phyloP scores from a whole-genome alignment of 2,113 vertebrate genomes.

The Craseonycteris thonglongyai region DNA sequence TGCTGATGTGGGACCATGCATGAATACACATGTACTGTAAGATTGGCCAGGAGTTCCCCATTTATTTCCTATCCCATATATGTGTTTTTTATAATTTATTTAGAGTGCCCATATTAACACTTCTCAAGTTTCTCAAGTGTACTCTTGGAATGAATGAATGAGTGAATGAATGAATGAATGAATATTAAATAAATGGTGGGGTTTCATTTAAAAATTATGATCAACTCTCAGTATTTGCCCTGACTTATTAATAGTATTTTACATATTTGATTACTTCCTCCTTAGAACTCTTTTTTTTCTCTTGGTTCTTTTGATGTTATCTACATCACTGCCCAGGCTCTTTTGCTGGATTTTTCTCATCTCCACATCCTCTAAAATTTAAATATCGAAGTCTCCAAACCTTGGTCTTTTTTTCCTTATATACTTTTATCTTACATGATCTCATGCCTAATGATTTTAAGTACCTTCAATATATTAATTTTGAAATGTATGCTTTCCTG shows the following conservation, averaged over 20 bases:
- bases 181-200: background rate
- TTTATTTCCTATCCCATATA: background rate
- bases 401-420: background rate
- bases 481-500: background rate
- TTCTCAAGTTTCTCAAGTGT: background rate
- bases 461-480: background rate
- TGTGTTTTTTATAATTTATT: background rate
- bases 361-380: background rate
- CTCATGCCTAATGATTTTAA: background rate
- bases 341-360: background rate
- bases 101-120: background rate
- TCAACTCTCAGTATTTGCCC: background rate
- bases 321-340: background rate
- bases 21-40: background rate
- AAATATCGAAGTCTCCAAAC: background rate
- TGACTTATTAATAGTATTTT: background rate
- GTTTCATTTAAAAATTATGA: slow-evolving; percentile 5
- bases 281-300: background rate
- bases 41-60: background rate
- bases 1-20: background rate
- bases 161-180: background rate
- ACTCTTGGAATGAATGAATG: background rate
- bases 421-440: background rate
- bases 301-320: background rate
- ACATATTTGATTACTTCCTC: background rate